phyloP scores from a whole-genome alignment of 2,113 vertebrate species.

The Motacilla alba region DNA sequence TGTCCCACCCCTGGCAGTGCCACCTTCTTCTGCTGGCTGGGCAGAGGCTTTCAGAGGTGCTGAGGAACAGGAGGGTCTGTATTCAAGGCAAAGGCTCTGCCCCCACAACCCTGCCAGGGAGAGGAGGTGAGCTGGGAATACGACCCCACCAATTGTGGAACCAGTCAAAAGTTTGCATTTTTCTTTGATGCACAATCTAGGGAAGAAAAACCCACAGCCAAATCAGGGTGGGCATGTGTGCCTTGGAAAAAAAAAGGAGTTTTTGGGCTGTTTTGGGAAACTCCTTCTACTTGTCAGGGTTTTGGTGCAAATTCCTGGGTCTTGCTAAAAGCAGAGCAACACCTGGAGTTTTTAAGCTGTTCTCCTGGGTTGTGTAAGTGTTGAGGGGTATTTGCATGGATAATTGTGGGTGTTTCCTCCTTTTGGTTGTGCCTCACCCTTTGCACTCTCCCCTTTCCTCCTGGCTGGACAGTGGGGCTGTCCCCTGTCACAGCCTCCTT shows the following conservation, averaged over 20 bases:
- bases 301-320: not conserved
- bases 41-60: not conserved
- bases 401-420: not conserved
- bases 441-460: not conserved
- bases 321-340: not conserved
- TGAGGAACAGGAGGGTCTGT: not conserved
- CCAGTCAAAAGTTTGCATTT: not conserved
- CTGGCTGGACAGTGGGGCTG: not conserved
- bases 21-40: not conserved
- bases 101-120: not conserved
- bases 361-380: not conserved
- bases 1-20: not conserved
- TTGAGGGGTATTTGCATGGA: not conserved
- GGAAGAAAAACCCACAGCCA: rapidly evolving
- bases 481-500: not conserved
- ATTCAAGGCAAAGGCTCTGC: not conserved
- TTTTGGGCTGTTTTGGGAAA: not conserved
- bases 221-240: not conserved
- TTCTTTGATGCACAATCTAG: not conserved
- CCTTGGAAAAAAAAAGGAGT: not conserved
- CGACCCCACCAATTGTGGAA: rapidly evolving
- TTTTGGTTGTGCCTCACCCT: not conserved
- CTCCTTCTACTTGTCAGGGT: too few species aligned
- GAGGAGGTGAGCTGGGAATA: not conserved
- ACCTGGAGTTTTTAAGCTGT: not conserved